phyloP scores from a whole-genome alignment of 2,888 invertebrate genomes.

The Dermolepida albohirtum region DNA sequence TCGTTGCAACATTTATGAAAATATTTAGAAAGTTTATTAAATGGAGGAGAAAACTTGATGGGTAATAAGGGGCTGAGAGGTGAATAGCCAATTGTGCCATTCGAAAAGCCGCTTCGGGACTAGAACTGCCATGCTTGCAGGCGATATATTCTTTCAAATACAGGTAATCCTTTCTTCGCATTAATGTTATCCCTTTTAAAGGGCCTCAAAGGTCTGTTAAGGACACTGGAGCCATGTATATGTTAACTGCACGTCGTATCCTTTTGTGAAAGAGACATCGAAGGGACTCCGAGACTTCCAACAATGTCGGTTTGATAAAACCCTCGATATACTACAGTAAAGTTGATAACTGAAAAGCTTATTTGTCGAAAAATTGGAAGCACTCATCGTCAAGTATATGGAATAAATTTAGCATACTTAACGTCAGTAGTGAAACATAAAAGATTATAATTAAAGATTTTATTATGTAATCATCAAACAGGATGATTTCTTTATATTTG shows the following conservation, averaged over 20 bases:
- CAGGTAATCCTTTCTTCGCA: slow-evolving; percentile 13
- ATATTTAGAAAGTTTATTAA: slow-evolving; percentile 17
- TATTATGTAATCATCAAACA: too few relatives aligned
- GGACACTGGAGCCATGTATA: slow-evolving; percentile 6
- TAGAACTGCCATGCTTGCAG: neutral
- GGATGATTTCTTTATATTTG: too few relatives aligned
- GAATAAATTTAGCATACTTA: too few relatives aligned
- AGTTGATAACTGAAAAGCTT: too few relatives aligned
- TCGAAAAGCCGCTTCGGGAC: slow-evolving; percentile 1
- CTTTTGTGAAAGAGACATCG: slow-evolving; percentile 5
- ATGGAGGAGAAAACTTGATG: slow-evolving; percentile 6
- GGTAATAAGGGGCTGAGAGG: slow-evolving; percentile 9
- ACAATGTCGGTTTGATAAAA: too few relatives aligned
- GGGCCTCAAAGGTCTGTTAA: neutral
- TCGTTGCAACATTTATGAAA: neutral
- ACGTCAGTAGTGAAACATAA: too few relatives aligned
- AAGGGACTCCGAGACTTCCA: neutral
- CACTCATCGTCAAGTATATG: too few relatives aligned
- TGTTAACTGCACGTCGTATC: slow-evolving; percentile 1
- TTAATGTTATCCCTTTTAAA: slow-evolving; percentile 4
- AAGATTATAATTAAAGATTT: too few relatives aligned
- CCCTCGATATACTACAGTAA: too few relatives aligned
- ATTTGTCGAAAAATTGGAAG: too few relatives aligned
- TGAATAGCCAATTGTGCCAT: slow-evolving; percentile 14
- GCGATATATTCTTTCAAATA: slow-evolving; percentile 12